phyloP scores from a whole-genome alignment of 2,113 vertebrate species.

The Silurus meridionalis region DNA sequence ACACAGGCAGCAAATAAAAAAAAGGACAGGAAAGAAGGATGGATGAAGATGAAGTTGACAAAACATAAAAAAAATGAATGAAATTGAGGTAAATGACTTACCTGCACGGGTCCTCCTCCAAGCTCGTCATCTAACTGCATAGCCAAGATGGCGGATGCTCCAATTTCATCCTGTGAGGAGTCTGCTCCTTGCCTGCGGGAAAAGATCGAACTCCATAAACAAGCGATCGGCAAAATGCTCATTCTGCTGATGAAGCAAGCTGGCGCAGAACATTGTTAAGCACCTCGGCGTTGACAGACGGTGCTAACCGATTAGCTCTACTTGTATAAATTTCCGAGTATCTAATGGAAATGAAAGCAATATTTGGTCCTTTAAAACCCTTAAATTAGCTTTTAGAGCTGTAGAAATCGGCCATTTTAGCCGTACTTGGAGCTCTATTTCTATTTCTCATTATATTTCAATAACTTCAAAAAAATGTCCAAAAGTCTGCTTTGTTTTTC shows the following conservation, averaged over 20 bases:
- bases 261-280: not conserved
- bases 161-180: constrained; percentile 88
- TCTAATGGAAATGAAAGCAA: not conserved
- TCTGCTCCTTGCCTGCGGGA: constrained; percentile 84
- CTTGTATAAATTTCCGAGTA: constrained; percentile 1
- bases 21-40: constrained; percentile 37
- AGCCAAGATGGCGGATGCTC: constrained; percentile 82
- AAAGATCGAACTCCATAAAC: constrained; percentile 17
- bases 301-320: not conserved
- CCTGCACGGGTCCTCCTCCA: constrained; percentile 90
- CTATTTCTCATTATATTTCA: too few species aligned
- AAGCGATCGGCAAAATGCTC: not conserved
- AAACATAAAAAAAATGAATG: not conserved
- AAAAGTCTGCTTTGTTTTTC: too few species aligned
- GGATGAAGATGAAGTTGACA: constrained; percentile 1
- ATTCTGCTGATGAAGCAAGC: not conserved
- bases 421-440: too few species aligned
- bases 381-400: too few species aligned
- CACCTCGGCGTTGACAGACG: not conserved
- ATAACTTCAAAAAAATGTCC: too few species aligned
- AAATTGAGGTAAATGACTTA: constrained; percentile 54
- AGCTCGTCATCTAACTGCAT: constrained; percentile 91
- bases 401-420: too few species aligned
- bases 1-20: constrained; percentile 47
- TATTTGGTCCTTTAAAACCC: not conserved